Evolutionary conservation across 1,140 invertebrate genomes (phyloP).

Genomic region (Apis cerana): DNA sequence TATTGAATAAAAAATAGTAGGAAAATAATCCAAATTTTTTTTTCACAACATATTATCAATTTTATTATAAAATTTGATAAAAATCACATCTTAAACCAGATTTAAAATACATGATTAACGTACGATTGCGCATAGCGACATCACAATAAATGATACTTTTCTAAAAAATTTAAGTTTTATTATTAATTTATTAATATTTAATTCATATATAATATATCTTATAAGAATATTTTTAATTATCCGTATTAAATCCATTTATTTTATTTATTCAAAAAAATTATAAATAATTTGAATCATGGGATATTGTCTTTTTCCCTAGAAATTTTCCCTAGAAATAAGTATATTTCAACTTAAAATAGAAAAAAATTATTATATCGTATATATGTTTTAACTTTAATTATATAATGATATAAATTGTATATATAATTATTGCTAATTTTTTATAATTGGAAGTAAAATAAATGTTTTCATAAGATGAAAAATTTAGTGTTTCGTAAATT

Average conservation of each 20-base stretch:
- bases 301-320: too few relatives aligned
- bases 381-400: not conserved
- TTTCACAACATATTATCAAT: not conserved
- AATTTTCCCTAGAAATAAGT: constrained; percentile 1
- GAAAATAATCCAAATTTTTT: not conserved
- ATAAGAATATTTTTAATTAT: not conserved
- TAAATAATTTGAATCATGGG: not conserved
- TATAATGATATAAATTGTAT: not conserved
- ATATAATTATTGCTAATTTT: too few relatives aligned
- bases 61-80: not conserved
- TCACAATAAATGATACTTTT: not conserved
- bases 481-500: not conserved
- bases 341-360: not conserved
- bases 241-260: not conserved
- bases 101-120: not conserved
- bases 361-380: too few relatives aligned
- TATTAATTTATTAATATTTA: not conserved
- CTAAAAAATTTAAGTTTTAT: not conserved
- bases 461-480: not conserved
- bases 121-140: not conserved
- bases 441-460: not conserved
- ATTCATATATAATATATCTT: not conserved
- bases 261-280: not conserved
- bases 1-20: not conserved
- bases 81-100: not conserved